phyloP scores from a whole-genome alignment of 1,140 invertebrate genomes.

The Drosophila nasuta region DNA sequence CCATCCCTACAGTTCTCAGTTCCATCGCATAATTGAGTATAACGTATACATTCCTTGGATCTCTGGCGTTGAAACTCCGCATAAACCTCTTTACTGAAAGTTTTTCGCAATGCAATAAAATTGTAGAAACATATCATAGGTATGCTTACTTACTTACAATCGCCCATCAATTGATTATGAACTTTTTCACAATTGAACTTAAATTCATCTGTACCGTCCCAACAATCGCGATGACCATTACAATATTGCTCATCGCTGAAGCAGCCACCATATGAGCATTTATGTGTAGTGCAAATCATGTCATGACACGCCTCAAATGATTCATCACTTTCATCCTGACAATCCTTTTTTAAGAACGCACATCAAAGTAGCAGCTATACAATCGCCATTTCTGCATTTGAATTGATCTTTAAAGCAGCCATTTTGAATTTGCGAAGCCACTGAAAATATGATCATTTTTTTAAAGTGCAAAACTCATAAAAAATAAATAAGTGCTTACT shows the following conservation, averaged over 20 bases:
- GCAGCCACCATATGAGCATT: slow-evolving; percentile 87
- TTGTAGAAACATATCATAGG: neutral
- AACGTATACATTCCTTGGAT: slow-evolving; percentile 40
- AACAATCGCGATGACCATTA: slow-evolving; percentile 84
- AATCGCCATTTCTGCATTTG: slow-evolving; percentile 21
- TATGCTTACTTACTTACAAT: slow-evolving; percentile 18
- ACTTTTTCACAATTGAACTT: neutral
- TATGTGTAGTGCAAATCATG: slow-evolving; percentile 84
- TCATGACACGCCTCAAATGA: slow-evolving; percentile 58
- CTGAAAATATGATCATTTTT: neutral
- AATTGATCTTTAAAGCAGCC: neutral
- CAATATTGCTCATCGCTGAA: slow-evolving; percentile 86
- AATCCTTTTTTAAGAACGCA: slow-evolving; percentile 85
- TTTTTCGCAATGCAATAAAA: neutral
- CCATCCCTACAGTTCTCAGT: slow-evolving; percentile 86
- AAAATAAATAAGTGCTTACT: neutral
- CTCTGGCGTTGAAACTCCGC: slow-evolving; percentile 17
- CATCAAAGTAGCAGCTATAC: neutral
- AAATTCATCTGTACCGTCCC: slow-evolving; percentile 88
- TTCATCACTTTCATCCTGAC: slow-evolving; percentile 88
- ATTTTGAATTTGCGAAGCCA: neutral
- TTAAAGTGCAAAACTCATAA: neutral
- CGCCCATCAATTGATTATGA: slow-evolving; percentile 75
- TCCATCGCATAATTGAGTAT: slow-evolving; percentile 74
- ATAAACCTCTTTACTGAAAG: neutral